These are phyloP conservation scores for Chloebia gouldiae DNA, from an alignment of 2,113 vertebrate species.

Conservation along the genomic window DNA sequence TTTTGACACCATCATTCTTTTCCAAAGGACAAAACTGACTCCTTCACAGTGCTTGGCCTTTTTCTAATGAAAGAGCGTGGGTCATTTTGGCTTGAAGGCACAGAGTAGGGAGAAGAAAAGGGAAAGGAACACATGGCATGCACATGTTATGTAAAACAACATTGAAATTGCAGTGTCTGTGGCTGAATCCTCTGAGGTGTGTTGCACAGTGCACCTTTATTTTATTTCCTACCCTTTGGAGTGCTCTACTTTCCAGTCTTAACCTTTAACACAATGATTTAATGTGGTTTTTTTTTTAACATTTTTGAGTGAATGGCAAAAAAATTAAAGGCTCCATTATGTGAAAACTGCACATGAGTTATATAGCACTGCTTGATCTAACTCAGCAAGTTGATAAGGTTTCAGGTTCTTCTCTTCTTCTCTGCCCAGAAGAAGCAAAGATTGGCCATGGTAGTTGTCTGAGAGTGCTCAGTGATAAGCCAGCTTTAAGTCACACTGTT, in stretches of 20 bases:
- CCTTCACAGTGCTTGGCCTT: background rate
- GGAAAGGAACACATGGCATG: background rate
- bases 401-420: background rate
- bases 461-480: background rate
- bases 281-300: background rate
- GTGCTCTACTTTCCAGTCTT: background rate
- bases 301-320: background rate
- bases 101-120: background rate
- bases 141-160: background rate
- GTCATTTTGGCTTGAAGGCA: background rate
- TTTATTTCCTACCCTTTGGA: background rate
- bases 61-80: background rate
- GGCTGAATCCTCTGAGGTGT: background rate
- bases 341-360: background rate
- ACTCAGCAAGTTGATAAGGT: background rate
- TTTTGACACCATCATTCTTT: background rate
- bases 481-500: background rate
- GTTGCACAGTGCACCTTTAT: background rate
- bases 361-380: background rate
- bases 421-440: background rate
- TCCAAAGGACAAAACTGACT: background rate
- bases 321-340: background rate
- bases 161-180: background rate
- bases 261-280: background rate
- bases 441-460: rapidly evolving